Evolutionary conservation across 2,113 vertebrate genomes (phyloP).

Genomic region (rabbit (Oryctolagus cuniculus)): mOryCun1.1 NC_091434.1:58767501-58768000

Average conservation of each 20-base stretch:
- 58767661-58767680: neutral
- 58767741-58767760: conserved; percentile 15
- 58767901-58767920: neutral
- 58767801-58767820: neutral
- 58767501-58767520: conserved; percentile 23
- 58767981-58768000: neutral
- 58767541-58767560: neutral
- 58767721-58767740: neutral
- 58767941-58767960: neutral
- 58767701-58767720: neutral
- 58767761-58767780: neutral
- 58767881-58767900: neutral
- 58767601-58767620: neutral
- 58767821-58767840: neutral
- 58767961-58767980: neutral
- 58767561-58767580: conserved; percentile 2
- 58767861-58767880: conserved; percentile 17
- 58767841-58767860: conserved; percentile 31
- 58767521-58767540: conserved; percentile 11
- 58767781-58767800: conserved; percentile 36
- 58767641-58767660: neutral
- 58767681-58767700: neutral
- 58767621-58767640: conserved; percentile 10
- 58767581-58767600: neutral
- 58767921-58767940: neutral